Percentiles rank a stretch among this genome's conserved stretches.
Conservation (phyloP, 2,888 invertebrate species). For the Melolontha melolontha region DNA sequence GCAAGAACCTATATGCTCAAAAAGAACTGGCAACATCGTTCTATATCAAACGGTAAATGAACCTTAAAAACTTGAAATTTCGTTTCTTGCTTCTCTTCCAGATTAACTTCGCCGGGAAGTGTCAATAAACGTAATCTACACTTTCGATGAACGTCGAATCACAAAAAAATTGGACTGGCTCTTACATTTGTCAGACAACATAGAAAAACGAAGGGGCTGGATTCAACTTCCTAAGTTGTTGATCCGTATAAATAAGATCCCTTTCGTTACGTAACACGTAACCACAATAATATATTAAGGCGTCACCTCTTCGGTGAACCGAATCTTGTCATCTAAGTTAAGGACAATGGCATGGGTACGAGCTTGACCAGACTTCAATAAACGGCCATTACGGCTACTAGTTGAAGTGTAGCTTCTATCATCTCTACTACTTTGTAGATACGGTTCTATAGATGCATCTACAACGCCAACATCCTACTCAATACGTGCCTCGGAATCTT, state of each 20-base stretch:
- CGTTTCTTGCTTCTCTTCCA: too few species aligned
- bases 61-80: too few species aligned
- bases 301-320: conserved; percentile 85
- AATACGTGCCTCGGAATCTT: conserved; percentile 41
- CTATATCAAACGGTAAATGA: too few species aligned
- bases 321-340: conserved; percentile 83
- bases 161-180: too few species aligned
- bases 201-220: neutral
- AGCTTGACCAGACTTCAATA: conserved; percentile 74
- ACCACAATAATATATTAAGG: conserved; percentile 66
- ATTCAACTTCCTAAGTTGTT: conserved; percentile 7
- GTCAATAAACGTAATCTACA: too few species aligned
- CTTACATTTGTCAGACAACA: neutral
- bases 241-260: neutral
- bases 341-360: conserved; percentile 83
- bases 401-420: conserved; percentile 55
- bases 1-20: too few species aligned
- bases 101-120: too few species aligned
- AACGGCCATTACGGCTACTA: conserved; percentile 59
- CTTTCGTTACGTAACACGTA: neutral
- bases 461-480: conserved; percentile 48
- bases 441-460: conserved; percentile 52
- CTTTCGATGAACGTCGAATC: too few species aligned
- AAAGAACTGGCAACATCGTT: too few species aligned
- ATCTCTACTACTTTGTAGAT: conserved; percentile 54